Evolutionary conservation across 2,797 vertebrate species (phyloP).

Genomic region (Pipistrellus pipistrellus): DNA sequence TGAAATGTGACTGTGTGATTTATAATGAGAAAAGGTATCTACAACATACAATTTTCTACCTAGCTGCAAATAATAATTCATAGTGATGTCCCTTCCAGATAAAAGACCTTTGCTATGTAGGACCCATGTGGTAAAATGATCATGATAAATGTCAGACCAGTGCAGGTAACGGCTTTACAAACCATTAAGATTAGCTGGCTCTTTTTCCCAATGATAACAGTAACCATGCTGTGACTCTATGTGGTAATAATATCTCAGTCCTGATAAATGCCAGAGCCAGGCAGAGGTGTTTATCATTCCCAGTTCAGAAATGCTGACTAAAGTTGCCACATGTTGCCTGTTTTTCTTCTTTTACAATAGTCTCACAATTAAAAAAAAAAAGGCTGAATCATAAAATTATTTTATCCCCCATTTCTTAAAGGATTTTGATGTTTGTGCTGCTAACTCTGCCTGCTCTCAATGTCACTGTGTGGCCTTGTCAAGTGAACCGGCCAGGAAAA

Average conservation of each 20-base stretch:
- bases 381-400: constrained; percentile 74
- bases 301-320: constrained; percentile 92
- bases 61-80: constrained; percentile 99
- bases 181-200: constrained; percentile 95
- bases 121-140: constrained; percentile 94
- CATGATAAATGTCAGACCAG: constrained; percentile 97
- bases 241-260: constrained; percentile 94
- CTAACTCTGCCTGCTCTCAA: background rate
- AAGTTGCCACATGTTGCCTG: constrained; percentile 91
- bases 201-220: constrained; percentile 93
- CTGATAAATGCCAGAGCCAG: constrained; percentile 92
- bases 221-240: constrained; percentile 91
- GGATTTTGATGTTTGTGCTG: constrained; percentile 12
- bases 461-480: background rate
- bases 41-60: constrained; percentile 99
- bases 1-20: constrained; percentile 97
- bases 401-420: constrained; percentile 71
- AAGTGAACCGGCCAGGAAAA: background rate
- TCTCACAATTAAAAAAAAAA: constrained; percentile 82
- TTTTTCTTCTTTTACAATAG: constrained; percentile 85
- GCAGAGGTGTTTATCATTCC: constrained; percentile 91
- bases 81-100: constrained; percentile 97
- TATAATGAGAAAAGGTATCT: constrained; percentile 97
- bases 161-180: constrained; percentile 99
- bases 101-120: constrained; percentile 95